phyloP scores from a whole-genome alignment of 2,797 vertebrate genomes.

The Lepilemur septentrionalis region DNA sequence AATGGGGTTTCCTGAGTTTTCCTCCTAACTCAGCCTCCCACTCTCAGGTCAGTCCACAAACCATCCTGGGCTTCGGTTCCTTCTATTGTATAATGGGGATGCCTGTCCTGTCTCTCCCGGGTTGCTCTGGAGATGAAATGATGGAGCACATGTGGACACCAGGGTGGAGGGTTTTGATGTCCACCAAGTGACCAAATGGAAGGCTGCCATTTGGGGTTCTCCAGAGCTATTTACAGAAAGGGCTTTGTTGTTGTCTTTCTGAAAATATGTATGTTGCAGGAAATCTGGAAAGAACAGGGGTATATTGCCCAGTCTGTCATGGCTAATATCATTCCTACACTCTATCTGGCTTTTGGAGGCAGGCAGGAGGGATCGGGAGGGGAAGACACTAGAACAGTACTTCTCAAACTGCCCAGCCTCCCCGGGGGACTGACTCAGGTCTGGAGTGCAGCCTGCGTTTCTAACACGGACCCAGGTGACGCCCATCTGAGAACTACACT shows the following conservation, averaged over 20 bases:
- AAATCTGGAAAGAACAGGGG: not conserved
- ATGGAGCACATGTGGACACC: slow-evolving; percentile 2
- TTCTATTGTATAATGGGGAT: not conserved
- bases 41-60: not conserved
- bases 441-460: not conserved
- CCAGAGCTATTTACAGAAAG: not conserved
- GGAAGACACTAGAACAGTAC: not conserved
- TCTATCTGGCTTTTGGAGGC: not conserved
- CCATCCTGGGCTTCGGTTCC: not conserved
- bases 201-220: slow-evolving; percentile 24
- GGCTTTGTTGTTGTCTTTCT: not conserved
- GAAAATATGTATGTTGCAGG: not conserved
- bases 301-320: not conserved
- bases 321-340: not conserved
- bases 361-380: not conserved
- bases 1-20: not conserved
- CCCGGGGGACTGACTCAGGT: not conserved
- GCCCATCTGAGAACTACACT: not conserved
- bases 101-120: not conserved
- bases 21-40: too few relatives aligned
- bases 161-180: slow-evolving; percentile 26
- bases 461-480: not conserved
- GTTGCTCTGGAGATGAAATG: not conserved
- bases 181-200: slow-evolving; percentile 37
- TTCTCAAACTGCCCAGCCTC: not conserved